phyloP scores from a whole-genome alignment of 2,113 vertebrate species.

The Talpa occidentalis region DNA sequence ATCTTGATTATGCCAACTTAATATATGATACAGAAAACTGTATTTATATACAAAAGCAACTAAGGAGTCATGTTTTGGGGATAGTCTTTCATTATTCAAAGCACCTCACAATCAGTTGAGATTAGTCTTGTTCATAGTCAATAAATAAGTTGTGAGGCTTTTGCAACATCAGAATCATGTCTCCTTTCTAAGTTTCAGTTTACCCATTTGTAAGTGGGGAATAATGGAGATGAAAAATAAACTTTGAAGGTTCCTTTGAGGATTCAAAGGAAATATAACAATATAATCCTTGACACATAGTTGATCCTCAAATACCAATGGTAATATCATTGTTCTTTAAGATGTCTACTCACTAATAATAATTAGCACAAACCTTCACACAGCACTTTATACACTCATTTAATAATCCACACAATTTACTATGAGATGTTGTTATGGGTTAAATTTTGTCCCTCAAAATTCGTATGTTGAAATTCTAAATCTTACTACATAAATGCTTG shows the following conservation, averaged over 20 bases:
- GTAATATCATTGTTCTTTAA: not conserved
- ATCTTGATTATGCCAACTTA: slow-evolving; percentile 57
- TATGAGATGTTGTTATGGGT: not conserved
- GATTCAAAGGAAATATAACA: not conserved
- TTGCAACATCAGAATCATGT: not conserved
- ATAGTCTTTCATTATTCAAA: slow-evolving; percentile 46
- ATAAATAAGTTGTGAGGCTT: slow-evolving; percentile 11
- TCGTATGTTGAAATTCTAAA: not conserved
- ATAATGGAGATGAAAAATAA: not conserved
- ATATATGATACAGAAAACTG: slow-evolving; percentile 37
- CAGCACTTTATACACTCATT: not conserved
- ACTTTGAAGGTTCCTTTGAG: not conserved
- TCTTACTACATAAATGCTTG: not conserved
- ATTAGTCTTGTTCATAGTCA: slow-evolving; percentile 49
- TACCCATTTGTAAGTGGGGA: not conserved
- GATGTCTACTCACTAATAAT: not conserved
- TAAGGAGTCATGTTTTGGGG: slow-evolving; percentile 50
- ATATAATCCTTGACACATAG: not conserved
- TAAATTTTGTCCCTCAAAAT: not conserved
- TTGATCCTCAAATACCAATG: not conserved
- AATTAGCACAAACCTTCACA: not conserved
- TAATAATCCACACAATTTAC: not conserved
- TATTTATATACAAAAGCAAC: slow-evolving; percentile 67
- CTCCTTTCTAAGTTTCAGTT: not conserved
- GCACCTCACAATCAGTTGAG: not conserved